Evolutionary conservation across 2,113 vertebrate species (phyloP).

Genomic region (Vireo altiloquus): DNA sequence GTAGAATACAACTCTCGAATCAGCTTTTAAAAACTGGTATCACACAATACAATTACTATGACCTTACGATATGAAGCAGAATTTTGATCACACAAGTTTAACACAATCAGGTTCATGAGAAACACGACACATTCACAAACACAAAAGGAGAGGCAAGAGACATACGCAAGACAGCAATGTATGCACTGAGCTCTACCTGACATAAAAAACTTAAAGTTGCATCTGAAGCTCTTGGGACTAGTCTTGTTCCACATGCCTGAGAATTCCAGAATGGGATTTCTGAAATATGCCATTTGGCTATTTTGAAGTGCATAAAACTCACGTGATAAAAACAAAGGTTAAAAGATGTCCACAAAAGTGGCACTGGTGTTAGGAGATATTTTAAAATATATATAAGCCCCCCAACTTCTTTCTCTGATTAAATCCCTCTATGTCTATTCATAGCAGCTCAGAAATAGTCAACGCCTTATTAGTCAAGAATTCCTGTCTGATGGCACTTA

Average conservation of each 20-base stretch:
- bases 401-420: neutral
- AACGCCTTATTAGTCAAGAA: neutral
- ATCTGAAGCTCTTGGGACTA: neutral
- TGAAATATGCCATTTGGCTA: neutral
- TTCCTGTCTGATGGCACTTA: neutral
- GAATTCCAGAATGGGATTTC: neutral
- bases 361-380: neutral
- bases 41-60: fast-evolving
- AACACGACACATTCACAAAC: neutral
- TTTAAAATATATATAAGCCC: neutral
- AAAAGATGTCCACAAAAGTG: neutral
- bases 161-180: fast-evolving
- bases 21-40: neutral
- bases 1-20: neutral
- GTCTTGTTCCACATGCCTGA: neutral
- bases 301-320: neutral
- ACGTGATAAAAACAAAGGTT: fast-evolving
- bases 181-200: neutral
- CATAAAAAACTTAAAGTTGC: neutral
- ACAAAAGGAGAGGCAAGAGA: neutral
- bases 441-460: neutral
- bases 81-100: neutral
- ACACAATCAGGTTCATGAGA: neutral
- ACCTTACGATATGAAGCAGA: neutral
- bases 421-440: neutral